Evolutionary conservation across 2,888 invertebrate genomes (phyloP), one percentile per base, ranked within the genome.

Genomic region (Stomorhina lunata): DNA sequence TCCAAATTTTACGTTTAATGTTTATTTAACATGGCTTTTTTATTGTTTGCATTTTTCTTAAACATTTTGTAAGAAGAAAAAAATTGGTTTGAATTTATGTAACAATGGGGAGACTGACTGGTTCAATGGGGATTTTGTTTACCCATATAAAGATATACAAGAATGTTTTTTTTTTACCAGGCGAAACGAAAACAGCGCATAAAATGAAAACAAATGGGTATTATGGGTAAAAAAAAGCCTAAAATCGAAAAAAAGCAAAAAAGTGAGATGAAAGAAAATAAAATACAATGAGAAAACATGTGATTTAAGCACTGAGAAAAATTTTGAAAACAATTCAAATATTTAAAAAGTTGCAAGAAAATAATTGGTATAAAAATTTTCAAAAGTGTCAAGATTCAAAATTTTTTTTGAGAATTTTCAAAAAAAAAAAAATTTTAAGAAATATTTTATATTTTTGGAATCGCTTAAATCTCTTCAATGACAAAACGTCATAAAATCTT

Each of bases 41-140:
- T 59, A 32, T 50, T 69, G 66, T 40, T 66, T 78, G 32, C 17
- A n/a, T 27, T 29, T 48, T 40, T 25, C 32, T 50, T 22, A 65
- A 68, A 68, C 17, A 22, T 75, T 40, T 68, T 37, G 53, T 29
- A 43, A 43, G 7, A 43, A 43, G n/a, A 29, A 32, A 17, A 55
- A 55, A 55, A 17, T n/a, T 55, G 15, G 20, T n/a, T 40, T 77
- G 43, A 40, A 66, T 82, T 82, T 75, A 78, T 82, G 43, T 73
- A 82, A 82, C 82, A 82, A 82, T 79, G 69, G 78, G 43, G 43
- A 37, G 78, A 50, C 43, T 45, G 32, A 32, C 57, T 57, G 73
- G 40, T 71, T 82, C 78, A 82, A 75, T 82, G 69, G 82, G 82
- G 75, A 82, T 71, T 82, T 75, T 63, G 48, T 57, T 59, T 77